These are phyloP conservation scores for Colletes gigas DNA, from an alignment of 1,140 invertebrate species.

Conservation along the genomic window DNA sequence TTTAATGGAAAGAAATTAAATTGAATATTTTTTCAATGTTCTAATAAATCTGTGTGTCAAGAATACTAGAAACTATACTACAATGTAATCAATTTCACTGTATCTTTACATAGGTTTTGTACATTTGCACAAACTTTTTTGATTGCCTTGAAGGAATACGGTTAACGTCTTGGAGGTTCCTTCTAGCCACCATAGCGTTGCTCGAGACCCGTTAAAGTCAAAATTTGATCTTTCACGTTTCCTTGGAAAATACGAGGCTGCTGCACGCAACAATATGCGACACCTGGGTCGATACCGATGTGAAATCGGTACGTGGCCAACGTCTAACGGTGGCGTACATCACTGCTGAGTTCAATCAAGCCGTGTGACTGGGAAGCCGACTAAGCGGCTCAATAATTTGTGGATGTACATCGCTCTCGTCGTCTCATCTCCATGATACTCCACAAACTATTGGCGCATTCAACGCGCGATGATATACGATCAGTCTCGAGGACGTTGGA, in stretches of 20 bases:
- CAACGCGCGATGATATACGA: conserved; percentile 23
- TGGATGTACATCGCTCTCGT: conserved; percentile 1
- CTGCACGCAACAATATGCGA: conserved; percentile 9
- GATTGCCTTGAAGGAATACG: no score
- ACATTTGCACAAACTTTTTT: no score
- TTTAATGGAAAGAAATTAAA: no score
- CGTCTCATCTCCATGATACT: conserved; percentile 30
- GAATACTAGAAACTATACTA: no score
- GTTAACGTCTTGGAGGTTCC: no score
- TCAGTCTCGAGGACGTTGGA: background rate
- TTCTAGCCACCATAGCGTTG: no score
- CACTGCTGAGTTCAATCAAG: conserved; percentile 33
- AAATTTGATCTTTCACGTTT: background rate
- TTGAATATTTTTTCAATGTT: no score
- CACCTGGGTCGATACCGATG: conserved; percentile 8
- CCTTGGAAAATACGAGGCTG: background rate
- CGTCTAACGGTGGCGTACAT: conserved; percentile 21
- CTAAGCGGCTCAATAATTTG: conserved; percentile 43
- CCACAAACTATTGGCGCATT: conserved; percentile 31
- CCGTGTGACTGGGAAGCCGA: conserved; percentile 15
- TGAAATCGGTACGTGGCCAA: conserved; percentile 19
- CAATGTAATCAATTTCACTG: no score
- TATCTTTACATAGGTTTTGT: no score
- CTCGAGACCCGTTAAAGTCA: no score
- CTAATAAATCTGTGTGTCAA: no score